Evolutionary conservation across 1,140 invertebrate species (phyloP).

Genomic region (Diorhabda sublineata): DNA sequence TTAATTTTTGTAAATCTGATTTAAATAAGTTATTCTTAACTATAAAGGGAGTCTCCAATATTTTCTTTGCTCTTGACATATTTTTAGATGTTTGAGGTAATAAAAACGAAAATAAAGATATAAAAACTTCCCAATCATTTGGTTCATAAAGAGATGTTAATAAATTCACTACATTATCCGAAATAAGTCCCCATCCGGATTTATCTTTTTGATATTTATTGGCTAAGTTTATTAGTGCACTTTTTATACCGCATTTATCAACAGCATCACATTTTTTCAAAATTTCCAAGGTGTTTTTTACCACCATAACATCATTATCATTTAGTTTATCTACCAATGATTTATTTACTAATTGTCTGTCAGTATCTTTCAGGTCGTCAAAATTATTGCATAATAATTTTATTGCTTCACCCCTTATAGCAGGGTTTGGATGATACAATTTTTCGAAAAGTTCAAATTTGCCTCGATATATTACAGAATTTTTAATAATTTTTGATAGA

Average conservation of each 20-base stretch:
- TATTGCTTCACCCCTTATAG: conserved; percentile 59
- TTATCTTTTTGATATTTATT: conserved; percentile 27
- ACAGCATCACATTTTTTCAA: conserved; percentile 19
- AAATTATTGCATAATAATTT: conserved; percentile 54
- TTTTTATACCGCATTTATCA: conserved; percentile 22
- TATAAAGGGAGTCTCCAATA: conserved; percentile 40
- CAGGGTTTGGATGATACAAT: conserved; percentile 60
- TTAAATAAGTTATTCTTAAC: conserved; percentile 13
- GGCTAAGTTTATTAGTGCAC: conserved; percentile 25
- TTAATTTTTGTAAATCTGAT: neutral
- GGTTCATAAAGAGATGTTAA: conserved; percentile 7
- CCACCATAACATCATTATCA: conserved; percentile 55
- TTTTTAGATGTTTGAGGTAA: conserved; percentile 53
- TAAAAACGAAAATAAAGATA: conserved; percentile 56
- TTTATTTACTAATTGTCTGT: conserved; percentile 54
- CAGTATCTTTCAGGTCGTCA: conserved; percentile 48
- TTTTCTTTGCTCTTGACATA: conserved; percentile 48
- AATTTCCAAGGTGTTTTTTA: conserved; percentile 49
- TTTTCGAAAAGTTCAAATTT: conserved; percentile 58
- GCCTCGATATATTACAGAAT: conserved; percentile 19
- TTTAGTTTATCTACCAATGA: conserved; percentile 55
- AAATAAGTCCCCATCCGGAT: conserved; percentile 18
- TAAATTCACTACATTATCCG: conserved; percentile 7
- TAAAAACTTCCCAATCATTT: conserved; percentile 38
- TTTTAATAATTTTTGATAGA: conserved; percentile 31